These are phyloP conservation scores for Progne subis DNA, from an alignment of 2,113 vertebrate species.

Conservation along the genomic window DNA sequence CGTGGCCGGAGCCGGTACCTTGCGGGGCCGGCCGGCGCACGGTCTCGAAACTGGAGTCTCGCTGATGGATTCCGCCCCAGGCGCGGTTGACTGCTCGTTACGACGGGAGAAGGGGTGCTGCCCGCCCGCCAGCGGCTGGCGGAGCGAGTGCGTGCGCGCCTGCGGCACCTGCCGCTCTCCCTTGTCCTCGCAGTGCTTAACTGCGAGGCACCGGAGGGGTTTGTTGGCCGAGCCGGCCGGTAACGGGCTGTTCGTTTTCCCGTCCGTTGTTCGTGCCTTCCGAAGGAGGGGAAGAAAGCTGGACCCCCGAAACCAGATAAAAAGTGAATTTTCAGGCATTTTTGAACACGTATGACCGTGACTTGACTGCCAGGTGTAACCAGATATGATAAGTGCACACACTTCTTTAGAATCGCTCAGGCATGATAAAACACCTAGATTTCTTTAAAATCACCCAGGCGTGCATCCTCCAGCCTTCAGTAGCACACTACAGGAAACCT, in stretches of 20 bases:
- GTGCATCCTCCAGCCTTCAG: background rate
- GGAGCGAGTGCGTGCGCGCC: background rate
- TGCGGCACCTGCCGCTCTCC: background rate
- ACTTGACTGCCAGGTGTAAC: background rate
- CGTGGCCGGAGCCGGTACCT: rapidly evolving
- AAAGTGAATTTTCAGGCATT: background rate
- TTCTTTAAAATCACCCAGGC: background rate
- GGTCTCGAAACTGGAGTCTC: rapidly evolving
- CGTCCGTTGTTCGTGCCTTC: too few species aligned
- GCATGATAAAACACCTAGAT: too few species aligned
- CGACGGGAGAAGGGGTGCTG: background rate
- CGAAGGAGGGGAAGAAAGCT: background rate
- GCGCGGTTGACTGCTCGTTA: background rate
- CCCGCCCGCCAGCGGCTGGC: background rate
- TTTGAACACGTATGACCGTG: rapidly evolving
- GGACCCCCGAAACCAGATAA: rapidly evolving
- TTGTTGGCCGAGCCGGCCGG: background rate
- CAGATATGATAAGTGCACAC: background rate
- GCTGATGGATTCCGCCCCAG: background rate
- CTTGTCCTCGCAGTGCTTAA: background rate
- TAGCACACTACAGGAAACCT: rapidly evolving
- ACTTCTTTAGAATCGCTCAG: background rate
- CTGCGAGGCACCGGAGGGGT: background rate
- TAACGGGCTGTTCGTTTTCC: background rate
- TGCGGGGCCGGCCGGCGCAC: rapidly evolving